Conservation (phyloP, 2,113 vertebrate species). For the Mirounga angustirostris region DNA sequence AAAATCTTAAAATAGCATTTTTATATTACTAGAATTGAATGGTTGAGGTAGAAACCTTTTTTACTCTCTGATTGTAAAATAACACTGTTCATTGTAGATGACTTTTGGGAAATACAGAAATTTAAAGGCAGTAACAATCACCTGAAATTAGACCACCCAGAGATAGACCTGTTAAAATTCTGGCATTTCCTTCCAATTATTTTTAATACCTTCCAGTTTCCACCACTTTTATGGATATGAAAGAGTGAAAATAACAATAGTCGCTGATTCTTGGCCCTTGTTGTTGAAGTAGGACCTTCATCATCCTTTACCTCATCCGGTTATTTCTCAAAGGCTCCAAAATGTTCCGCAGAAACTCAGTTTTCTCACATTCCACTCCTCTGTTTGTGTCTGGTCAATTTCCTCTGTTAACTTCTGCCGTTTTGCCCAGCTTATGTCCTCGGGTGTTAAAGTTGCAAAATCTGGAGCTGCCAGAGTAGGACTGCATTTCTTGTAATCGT, state of each 20-base stretch:
- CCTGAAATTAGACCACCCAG: background rate
- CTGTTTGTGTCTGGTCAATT: background rate
- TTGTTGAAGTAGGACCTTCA: background rate
- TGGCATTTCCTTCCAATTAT: background rate
- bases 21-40: conserved; percentile 16
- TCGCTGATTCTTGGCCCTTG: background rate
- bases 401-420: background rate
- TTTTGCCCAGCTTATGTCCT: background rate
- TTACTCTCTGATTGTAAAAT: background rate
- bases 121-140: background rate
- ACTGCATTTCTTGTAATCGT: background rate
- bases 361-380: background rate
- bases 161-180: background rate
- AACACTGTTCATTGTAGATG: background rate
- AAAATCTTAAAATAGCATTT: conserved; percentile 61
- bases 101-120: conserved; percentile 2
- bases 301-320: background rate
- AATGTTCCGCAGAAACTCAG: background rate
- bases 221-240: background rate
- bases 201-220: background rate
- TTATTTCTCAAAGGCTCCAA: background rate
- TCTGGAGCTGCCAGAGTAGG: background rate
- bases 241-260: background rate
- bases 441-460: background rate
- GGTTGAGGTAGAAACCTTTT: background rate